Conservation (phyloP, 1,140 invertebrate genomes). For the Bombus breviceps region DNA sequence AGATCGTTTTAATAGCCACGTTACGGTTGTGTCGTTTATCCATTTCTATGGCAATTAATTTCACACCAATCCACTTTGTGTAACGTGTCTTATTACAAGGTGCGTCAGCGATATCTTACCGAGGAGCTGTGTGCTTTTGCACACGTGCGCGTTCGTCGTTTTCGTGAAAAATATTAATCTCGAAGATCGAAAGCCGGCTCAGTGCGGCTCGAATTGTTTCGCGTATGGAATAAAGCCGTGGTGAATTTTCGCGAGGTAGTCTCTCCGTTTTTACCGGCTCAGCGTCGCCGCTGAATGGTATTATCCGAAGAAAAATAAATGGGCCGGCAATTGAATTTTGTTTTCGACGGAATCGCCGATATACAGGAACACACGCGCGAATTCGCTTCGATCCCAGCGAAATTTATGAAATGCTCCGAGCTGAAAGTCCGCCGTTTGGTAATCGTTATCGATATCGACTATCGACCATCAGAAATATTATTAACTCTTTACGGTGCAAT, state of each 20-base stretch:
- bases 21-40: conserved; percentile 27
- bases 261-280: conserved; percentile 2
- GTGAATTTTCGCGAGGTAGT: background rate
- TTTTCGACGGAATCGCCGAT: conserved; percentile 22
- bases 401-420: conserved; percentile 14
- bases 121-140: background rate
- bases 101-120: conserved; percentile 36
- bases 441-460: background rate
- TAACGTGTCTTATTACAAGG: conserved; percentile 25
- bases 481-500: conserved; percentile 6
- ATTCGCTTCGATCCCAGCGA: background rate
- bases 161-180: conserved; percentile 45
- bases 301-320: conserved; percentile 34
- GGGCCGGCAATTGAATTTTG: conserved; percentile 40
- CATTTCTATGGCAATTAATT: background rate
- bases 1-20: conserved; percentile 31
- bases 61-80: background rate
- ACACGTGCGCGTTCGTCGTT: conserved; percentile 6
- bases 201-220: conserved; percentile 11
- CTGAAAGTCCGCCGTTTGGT: conserved; percentile 5
- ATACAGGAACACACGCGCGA: background rate
- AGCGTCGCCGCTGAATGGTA: background rate
- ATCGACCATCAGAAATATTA: conserved; percentile 1
- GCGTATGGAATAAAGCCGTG: background rate
- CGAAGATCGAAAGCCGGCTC: background rate